These are phyloP conservation scores for Rhynchonema sp. DNA, from an alignment of 2,888 invertebrate species.

Conservation along the genomic window DNA sequence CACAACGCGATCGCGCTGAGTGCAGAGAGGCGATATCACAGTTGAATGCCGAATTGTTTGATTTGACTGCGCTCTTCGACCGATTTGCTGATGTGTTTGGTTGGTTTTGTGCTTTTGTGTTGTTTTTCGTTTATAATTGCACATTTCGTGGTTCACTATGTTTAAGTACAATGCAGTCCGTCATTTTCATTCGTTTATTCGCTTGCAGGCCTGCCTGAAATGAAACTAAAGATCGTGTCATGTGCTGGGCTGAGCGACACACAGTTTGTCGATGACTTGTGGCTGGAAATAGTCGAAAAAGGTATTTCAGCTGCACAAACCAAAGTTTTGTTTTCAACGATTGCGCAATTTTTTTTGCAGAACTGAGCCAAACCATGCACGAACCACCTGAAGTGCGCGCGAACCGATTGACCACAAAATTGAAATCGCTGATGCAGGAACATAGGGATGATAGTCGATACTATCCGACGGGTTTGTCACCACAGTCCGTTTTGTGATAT, in stretches of 20 bases:
- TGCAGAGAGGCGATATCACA: slow-evolving; percentile 41
- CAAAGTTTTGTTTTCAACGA: no score
- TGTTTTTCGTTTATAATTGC: no score
- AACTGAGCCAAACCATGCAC: no score
- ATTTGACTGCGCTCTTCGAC: slow-evolving; percentile 69
- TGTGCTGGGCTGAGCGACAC: slow-evolving; percentile 80
- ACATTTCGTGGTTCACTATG: no score
- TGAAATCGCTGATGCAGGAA: neutral
- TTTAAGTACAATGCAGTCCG: no score
- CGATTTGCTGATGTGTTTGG: slow-evolving; percentile 74
- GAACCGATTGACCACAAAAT: neutral
- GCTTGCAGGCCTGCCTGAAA: slow-evolving; percentile 76
- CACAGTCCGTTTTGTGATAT: no score
- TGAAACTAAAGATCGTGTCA: slow-evolving; percentile 78
- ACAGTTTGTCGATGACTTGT: slow-evolving; percentile 65
- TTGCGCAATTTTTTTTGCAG: no score
- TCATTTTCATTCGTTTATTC: no score
- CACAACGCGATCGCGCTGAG: neutral
- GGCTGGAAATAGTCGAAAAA: slow-evolving; percentile 55
- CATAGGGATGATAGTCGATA: neutral
- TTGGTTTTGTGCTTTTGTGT: no score
- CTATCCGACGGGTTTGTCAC: neutral
- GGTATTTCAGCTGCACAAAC: no score
- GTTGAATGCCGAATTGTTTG: slow-evolving; percentile 59
- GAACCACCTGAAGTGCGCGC: no score